A percentile compares a stretch with the other conserved stretches of the same genome.
Evolutionary conservation across 2,797 vertebrate species (phyloP).

Genomic region (Syncerus caffer): DNA sequence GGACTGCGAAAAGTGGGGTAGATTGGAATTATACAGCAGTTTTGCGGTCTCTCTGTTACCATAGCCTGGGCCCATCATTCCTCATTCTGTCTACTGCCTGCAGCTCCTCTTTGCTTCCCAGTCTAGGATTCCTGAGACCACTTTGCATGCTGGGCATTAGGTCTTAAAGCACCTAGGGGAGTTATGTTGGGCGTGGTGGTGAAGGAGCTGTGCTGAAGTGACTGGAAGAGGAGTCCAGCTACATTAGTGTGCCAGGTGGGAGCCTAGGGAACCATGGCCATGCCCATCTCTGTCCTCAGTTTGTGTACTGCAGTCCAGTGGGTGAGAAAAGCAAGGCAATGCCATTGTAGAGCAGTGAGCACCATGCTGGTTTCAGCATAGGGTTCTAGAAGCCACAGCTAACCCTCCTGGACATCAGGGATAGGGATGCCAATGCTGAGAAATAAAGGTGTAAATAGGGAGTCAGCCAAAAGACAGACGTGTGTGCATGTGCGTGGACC

Average conservation of each 20-base stretch:
- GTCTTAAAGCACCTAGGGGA: background rate
- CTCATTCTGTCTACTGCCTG: background rate
- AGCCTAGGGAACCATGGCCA: background rate
- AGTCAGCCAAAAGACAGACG: background rate
- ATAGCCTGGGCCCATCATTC: background rate
- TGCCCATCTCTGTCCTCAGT: background rate
- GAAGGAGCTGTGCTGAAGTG: background rate
- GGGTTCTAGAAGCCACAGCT: background rate
- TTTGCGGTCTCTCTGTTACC: background rate
- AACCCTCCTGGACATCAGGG: background rate
- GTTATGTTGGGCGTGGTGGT: background rate
- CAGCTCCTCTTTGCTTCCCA: background rate
- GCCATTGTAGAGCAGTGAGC: background rate
- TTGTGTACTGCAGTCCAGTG: background rate
- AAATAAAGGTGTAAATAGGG: background rate
- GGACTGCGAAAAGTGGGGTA: background rate
- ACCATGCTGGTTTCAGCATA: background rate
- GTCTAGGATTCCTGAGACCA: background rate
- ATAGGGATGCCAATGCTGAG: background rate
- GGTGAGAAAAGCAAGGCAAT: background rate
- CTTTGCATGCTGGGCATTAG: background rate
- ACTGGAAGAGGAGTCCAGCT: background rate
- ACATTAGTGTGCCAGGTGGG: background rate
- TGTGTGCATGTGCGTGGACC: accelerated
- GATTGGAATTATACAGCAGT: background rate